These are phyloP conservation scores for Hanleya hanleyi DNA, from an alignment of 2,888 invertebrate genomes.

Conservation along the genomic window DNA sequence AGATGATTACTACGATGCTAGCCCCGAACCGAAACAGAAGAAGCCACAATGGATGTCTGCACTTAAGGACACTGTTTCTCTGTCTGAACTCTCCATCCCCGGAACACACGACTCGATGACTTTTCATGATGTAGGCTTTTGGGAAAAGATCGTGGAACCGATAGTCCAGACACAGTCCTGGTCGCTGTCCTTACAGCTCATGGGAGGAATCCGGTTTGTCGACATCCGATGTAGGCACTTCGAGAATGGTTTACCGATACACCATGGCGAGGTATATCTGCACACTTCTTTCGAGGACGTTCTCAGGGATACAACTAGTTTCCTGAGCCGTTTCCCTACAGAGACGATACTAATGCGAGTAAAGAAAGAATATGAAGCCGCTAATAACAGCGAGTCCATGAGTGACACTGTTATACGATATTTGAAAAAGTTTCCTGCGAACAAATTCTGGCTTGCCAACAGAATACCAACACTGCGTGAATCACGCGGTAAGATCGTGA, in stretches of 20 bases:
- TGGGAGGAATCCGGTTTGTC: not conserved
- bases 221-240: slow-evolving; percentile 9
- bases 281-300: not conserved
- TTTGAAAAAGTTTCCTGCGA: not conserved
- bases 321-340: not conserved
- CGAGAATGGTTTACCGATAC: not conserved
- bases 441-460: not conserved
- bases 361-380: not conserved
- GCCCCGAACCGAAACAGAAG: not conserved
- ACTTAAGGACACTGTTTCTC: not conserved
- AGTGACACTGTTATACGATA: not conserved
- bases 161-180: not conserved
- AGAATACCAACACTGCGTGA: not conserved
- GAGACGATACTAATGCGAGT: not conserved
- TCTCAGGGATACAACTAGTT: not conserved
- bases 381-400: not conserved
- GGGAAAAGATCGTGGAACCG: too few species aligned
- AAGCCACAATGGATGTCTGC: not conserved
- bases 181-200: not conserved
- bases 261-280: not conserved
- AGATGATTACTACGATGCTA: not conserved
- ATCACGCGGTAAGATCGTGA: not conserved
- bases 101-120: not conserved
- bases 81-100: slow-evolving; percentile 1
- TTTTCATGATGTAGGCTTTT: not conserved